A percentile compares a stretch with the other conserved stretches of the same genome.
phyloP scores from a whole-genome alignment of 2,113 vertebrate species.

The Brienomyrus longianalis region DNA sequence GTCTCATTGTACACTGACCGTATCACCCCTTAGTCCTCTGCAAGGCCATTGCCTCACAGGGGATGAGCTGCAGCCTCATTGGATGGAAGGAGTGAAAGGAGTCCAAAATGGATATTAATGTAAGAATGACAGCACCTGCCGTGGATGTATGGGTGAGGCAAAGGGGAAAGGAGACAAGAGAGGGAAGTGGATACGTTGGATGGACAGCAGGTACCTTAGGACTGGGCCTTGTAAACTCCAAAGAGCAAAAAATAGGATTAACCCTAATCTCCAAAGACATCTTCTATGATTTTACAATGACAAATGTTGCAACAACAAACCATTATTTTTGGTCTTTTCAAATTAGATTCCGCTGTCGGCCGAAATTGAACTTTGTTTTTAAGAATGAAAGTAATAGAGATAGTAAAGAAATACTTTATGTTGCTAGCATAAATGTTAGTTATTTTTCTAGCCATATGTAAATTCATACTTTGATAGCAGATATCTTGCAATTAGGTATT shows the following conservation, averaged over 20 bases:
- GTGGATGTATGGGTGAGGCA: neutral
- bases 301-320: neutral
- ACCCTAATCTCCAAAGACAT: neutral
- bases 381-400: neutral
- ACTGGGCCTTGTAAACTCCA: neutral
- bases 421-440: neutral
- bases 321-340: conserved; percentile 2
- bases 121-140: neutral
- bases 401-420: neutral
- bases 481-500: neutral
- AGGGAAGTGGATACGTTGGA: neutral
- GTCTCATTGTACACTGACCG: neutral
- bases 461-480: neutral
- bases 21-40: neutral
- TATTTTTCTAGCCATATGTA: neutral
- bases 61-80: neutral
- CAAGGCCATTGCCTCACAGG: neutral
- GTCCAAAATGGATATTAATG: neutral
- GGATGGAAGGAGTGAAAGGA: neutral
- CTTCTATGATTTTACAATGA: neutral
- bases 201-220: neutral
- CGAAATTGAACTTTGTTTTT: neutral
- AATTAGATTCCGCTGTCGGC: neutral
- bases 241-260: neutral
- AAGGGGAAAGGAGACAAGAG: neutral